Base-by-base conservation (phyloP, 2,888 invertebrate genomes). In the Drosophila imparisetae region DNA sequence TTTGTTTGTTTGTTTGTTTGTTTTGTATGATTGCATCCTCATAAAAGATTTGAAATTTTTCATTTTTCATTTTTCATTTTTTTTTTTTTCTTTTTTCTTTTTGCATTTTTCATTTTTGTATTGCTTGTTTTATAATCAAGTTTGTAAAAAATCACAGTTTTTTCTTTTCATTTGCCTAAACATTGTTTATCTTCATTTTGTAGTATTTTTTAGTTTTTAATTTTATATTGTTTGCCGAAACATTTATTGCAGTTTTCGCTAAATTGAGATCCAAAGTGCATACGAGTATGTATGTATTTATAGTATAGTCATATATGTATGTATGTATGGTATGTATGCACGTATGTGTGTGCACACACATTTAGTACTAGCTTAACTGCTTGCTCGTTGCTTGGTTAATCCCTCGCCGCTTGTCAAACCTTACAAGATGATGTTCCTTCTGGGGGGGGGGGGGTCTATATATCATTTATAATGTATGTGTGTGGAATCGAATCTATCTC, bases 61-160 rank as follows among this genome's bases (percentile, higher is more conserved):
- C 3, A 10, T 4, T 49, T 48, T 38, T 40, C 7, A 5, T 7
- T 11, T 38, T 49, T 15, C 21, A 1, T 67, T 67, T 54, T 55
- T n/a, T 42, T 54, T 27, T 13, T 3, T 30, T 42, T 58, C 48
- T 34, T 34, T 49, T 18, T 49, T 15, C 21, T 21, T 52, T 53
- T 60, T 40, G 6, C 21, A 1, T 67, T 67, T 54, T 55, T 15
- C 10, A 72, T 80, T 83, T 65, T 52, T 75, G 63, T 83, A 61
- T 73, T 72, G 62, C 65, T 83, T 86, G 69, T 67, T 86, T 73
- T 86, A 80, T 83, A 85, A 80, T 91, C 86, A 82, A 84, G 84
- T 85, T 79, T 86, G 81, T 89, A 90, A 91, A 91, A 91, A 91
- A 91, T 91, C 91, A 91, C 91, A 91, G 91, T 92, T 91, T 92